Evolutionary conservation across 2,888 invertebrate genomes (phyloP), one percentile per base, ranked within the genome.

Genomic region (Malthinus flaveolus): DNA sequence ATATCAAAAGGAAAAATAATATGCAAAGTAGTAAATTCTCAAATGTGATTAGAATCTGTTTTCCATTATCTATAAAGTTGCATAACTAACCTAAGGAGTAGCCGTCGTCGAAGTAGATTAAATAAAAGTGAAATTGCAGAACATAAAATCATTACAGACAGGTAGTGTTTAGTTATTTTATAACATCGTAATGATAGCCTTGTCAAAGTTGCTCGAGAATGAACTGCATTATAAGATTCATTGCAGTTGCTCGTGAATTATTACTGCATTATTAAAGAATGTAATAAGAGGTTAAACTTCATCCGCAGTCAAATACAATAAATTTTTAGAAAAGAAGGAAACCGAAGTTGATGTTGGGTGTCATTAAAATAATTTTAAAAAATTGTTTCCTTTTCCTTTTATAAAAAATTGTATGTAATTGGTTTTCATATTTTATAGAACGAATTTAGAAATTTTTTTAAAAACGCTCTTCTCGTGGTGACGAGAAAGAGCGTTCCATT

Each of bases 121-220:
- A 69, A 68, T 66, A 68, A 67, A 69, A 65, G 69, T 63, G 61
- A 69, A 69, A 69, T 68, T 67, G 63, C 60, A 65, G 67, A 62
- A 64, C 66, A 53, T 59, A 62, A 56, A 68, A 69, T 68, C 66
- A 71, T 71, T 69, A 70, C 68, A 55, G 69, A 66, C 70, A 72
- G 72, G 73, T 70, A 71, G 72, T 71, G 72, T 74, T 74, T 73
- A 74, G 70, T 71, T 67, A 71, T 73, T 73, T 71, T 72, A 70
- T 70, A 72, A 72, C 68, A 61, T 68, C 65, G 67, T 74, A 74
- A 75, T 75, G 68, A 74, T 72, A 72, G 73, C 68, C 69, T 71
- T 63, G 67, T 65, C 63, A 61, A 57, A 65, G 53, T 54, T 53
- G 59, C 49, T 61, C 59, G 59, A 54, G 64, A 56, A 60, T 60